Evolutionary conservation across 2,888 invertebrate species (phyloP).

Genomic region (Listrodromus nycthemerus): DNA sequence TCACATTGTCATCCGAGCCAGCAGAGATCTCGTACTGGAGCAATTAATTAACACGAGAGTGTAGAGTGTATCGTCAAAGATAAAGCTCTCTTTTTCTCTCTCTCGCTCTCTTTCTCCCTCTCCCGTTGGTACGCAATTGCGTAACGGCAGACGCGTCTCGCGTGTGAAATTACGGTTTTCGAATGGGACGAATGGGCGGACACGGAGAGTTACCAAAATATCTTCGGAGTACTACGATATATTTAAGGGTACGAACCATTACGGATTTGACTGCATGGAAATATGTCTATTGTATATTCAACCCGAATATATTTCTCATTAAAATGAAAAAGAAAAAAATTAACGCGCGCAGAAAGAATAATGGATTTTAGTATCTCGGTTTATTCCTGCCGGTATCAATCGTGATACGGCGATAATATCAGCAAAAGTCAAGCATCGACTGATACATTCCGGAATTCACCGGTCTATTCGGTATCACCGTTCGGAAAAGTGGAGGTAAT

Average conservation of each 20-base stretch:
- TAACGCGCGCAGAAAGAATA: not conserved
- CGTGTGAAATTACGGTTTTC: conserved; percentile 67
- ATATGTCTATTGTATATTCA: not conserved
- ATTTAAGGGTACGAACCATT: not conserved
- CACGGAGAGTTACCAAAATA: not conserved
- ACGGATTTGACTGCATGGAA: not conserved
- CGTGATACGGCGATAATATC: not conserved
- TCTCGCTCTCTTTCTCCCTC: not conserved
- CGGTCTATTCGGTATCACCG: too few relatives aligned
- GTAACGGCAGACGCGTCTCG: conserved; percentile 55
- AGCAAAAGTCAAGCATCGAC: too few relatives aligned
- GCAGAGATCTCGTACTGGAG: conserved; percentile 14
- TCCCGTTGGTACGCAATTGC: conserved; percentile 68
- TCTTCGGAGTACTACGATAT: not conserved
- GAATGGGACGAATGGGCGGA: not conserved
- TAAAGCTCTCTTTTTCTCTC: not conserved
- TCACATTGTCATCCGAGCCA: conserved; percentile 20
- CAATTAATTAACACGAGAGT: conserved; percentile 27
- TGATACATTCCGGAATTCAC: not conserved
- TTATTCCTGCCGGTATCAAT: not conserved
- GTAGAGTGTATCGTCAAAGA: conserved; percentile 23
- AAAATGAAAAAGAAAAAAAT: not conserved
- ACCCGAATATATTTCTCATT: not conserved
- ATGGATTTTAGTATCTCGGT: too few relatives aligned
- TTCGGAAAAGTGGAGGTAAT: not conserved